Evolutionary conservation across 2,797 vertebrate species (phyloP).

Genomic region (Fistularia tabacaria): DNA sequence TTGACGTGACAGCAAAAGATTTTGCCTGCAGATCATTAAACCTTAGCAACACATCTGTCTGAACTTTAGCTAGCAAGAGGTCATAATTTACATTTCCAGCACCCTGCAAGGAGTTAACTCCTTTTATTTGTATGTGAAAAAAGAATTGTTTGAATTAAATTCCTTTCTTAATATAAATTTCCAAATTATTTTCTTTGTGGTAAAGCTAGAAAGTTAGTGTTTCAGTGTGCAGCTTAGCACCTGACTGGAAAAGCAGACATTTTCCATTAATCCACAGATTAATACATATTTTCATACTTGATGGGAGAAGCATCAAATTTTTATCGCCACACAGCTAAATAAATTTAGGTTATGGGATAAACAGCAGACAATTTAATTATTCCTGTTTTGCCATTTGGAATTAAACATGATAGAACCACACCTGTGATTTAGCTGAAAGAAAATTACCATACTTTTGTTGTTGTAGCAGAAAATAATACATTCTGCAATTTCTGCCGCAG

Average conservation of each 20-base stretch:
- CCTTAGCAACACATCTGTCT: conserved; percentile 12
- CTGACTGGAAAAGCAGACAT: background rate
- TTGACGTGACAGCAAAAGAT: conserved; percentile 58
- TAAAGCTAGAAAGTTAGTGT: conserved; percentile 5
- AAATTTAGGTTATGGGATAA: too few relatives aligned
- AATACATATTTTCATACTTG: too few relatives aligned
- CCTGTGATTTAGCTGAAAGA: too few relatives aligned
- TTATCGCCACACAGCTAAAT: too few relatives aligned
- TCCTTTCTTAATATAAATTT: background rate
- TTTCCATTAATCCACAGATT: background rate
- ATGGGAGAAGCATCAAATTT: too few relatives aligned
- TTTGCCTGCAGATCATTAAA: conserved; percentile 25
- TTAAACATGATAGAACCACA: too few relatives aligned
- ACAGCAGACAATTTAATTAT: too few relatives aligned
- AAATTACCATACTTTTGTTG: too few relatives aligned
- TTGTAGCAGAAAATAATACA: too few relatives aligned
- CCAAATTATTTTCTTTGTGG: conserved; percentile 3
- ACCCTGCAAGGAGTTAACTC: conserved; percentile 3
- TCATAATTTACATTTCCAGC: conserved; percentile 20
- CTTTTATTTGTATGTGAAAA: conserved; percentile 10
- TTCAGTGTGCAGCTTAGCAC: background rate
- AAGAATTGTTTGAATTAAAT: conserved; percentile 7
- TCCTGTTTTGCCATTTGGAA: too few relatives aligned
- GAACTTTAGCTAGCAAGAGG: conserved; percentile 12
- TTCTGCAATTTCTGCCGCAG: too few relatives aligned